Percentiles rank a stretch among this genome's conserved stretches.
Conservation (phyloP, 1,140 invertebrate species). For the Ylistrum balloti region DNA sequence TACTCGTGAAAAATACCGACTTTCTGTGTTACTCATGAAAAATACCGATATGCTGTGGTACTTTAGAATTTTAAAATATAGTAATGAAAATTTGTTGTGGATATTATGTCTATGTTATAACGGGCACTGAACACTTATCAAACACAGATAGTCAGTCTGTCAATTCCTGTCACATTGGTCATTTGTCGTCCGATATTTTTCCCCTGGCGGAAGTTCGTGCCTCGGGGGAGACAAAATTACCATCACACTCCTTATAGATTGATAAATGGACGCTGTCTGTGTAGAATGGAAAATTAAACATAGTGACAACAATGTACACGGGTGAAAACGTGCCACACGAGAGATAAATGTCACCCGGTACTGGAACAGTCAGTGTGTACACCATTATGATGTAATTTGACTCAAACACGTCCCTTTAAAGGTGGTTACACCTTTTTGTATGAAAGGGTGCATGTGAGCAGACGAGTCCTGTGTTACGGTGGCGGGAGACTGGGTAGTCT, state of each 20-base stretch:
- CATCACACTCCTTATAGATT: background rate
- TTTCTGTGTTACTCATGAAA: no score
- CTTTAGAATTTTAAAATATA: no score
- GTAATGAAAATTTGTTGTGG: no score
- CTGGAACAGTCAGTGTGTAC: background rate
- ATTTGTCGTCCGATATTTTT: background rate
- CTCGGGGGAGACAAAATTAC: background rate
- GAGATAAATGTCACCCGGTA: slow-evolving; percentile 8
- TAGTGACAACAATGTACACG: slow-evolving; percentile 18
- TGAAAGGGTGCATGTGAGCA: slow-evolving; percentile 22
- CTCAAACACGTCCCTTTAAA: background rate
- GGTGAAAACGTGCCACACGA: background rate
- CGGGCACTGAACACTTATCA: background rate
- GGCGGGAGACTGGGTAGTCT: background rate
- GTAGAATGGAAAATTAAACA: slow-evolving; percentile 30
- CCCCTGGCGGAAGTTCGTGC: background rate
- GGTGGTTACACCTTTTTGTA: background rate
- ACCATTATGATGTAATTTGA: background rate
- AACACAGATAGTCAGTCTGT: background rate
- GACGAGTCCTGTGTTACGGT: background rate
- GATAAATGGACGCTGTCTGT: slow-evolving; percentile 31
- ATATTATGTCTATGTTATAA: no score
- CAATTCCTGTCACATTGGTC: background rate
- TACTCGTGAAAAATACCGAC: no score
- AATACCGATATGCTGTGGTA: no score